A percentile compares a stretch with the other conserved stretches of the same genome.
phyloP scores from a whole-genome alignment of 2,888 invertebrate genomes.

The Thereva unica region DNA sequence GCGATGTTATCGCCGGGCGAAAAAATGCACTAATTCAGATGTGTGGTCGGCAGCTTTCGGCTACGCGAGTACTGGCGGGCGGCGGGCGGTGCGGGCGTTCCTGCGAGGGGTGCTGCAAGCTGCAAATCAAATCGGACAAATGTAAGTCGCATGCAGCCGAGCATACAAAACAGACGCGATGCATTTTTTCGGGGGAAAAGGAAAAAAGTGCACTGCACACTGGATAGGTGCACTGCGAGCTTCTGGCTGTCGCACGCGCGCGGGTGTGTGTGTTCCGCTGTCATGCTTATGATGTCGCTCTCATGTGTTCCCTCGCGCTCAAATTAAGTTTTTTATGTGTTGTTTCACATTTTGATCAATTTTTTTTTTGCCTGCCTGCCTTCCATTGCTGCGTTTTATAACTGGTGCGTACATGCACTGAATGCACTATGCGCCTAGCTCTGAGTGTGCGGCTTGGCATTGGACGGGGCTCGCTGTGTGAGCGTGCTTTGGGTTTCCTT shows the following conservation, averaged over 20 bases:
- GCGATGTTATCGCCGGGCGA: too few species aligned
- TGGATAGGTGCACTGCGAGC: constrained; percentile 25
- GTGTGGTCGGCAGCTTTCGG: too few species aligned
- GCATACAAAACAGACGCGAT: constrained; percentile 19
- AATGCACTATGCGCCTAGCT: constrained; percentile 3
- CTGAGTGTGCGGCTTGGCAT: constrained; percentile 25
- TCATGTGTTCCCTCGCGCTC: constrained; percentile 12
- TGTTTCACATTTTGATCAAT: constrained; percentile 35
- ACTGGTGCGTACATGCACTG: constrained; percentile 20
- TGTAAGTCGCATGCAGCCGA: constrained; percentile 25
- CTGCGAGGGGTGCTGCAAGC: constrained; percentile 14
- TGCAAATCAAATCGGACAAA: constrained; percentile 25
- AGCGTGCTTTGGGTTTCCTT: constrained; percentile 24
- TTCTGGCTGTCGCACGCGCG: background rate
- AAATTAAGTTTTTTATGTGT: constrained; percentile 24
- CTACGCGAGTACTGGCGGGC: constrained; percentile 2
- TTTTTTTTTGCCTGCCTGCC: too few species aligned
- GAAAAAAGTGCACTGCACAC: constrained; percentile 14
- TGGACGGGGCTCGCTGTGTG: constrained; percentile 25
- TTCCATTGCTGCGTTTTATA: constrained; percentile 8
- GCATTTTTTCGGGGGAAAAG: constrained; percentile 20
- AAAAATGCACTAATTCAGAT: too few species aligned
- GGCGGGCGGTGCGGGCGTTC: constrained; percentile 19
- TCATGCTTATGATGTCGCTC: constrained; percentile 1
- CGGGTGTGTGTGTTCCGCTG: constrained; percentile 16